Evolutionary conservation across 30 jellyfish, hydroid and myxozoan genomes (phyloP).

Genomic region (Turritopsis rubra): DNA sequence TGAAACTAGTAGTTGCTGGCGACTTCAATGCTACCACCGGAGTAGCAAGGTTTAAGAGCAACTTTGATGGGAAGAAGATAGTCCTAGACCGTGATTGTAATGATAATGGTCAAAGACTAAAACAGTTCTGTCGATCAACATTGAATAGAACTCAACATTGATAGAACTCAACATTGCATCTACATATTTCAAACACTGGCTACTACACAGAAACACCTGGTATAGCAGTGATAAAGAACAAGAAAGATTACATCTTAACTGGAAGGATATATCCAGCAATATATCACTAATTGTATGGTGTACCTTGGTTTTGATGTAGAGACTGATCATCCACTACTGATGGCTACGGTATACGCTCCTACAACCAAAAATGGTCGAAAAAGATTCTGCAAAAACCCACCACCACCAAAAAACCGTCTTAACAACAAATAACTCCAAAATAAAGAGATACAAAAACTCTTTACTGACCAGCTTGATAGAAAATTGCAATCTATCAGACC

Average conservation of each 20-base stretch:
- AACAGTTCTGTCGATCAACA: not conserved
- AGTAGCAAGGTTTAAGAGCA: not conserved
- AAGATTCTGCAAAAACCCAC: not conserved
- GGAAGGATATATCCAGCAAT: not conserved
- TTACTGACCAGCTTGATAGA: not conserved
- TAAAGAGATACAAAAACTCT: not conserved
- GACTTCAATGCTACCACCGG: not conserved
- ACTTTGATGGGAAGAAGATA: not conserved
- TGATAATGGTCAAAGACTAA: not conserved
- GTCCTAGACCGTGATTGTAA: not conserved
- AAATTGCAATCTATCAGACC: not conserved
- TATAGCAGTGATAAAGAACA: not conserved
- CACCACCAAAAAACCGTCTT: not conserved
- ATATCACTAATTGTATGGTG: not conserved
- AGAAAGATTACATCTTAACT: not conserved
- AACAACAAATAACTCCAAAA: not conserved
- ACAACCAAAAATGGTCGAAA: not conserved
- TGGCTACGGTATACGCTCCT: not conserved
- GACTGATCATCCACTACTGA: not conserved
- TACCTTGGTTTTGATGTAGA: not conserved
- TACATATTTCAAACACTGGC: not conserved
- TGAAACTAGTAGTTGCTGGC: not conserved
- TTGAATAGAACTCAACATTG: not conserved
- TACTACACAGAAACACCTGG: not conserved
- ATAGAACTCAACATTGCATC: not conserved